Evolutionary conservation across 2,113 vertebrate genomes (phyloP).

Genomic region (Perccottus glenii): DNA sequence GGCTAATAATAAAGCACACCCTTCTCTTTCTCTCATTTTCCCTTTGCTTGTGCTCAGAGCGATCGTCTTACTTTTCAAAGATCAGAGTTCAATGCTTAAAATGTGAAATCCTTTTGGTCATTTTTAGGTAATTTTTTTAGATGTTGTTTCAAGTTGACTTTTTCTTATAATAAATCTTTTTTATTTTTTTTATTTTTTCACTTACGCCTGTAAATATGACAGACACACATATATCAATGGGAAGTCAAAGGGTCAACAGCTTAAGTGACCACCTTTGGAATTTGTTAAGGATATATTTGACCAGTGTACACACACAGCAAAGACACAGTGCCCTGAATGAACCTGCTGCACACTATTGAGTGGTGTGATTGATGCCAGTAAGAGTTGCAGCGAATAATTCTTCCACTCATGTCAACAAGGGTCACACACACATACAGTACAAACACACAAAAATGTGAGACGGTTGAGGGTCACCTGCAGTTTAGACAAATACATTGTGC

Average conservation of each 20-base stretch:
- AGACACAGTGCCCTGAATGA: conserved; percentile 54
- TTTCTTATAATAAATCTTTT: no score
- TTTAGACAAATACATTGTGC: neutral
- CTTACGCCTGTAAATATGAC: conserved; percentile 19
- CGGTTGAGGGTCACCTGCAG: neutral
- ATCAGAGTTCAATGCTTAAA: conserved; percentile 8
- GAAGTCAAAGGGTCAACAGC: conserved; percentile 39
- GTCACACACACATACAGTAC: conserved; percentile 51
- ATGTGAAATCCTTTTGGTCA: neutral
- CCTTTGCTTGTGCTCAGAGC: neutral
- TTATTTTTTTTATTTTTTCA: neutral
- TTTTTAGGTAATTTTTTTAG: neutral
- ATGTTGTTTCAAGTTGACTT: neutral
- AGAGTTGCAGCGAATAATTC: conserved; percentile 69
- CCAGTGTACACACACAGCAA: conserved; percentile 37
- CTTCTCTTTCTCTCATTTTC: conserved; percentile 15
- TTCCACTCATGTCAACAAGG: conserved; percentile 71
- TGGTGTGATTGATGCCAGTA: conserved; percentile 67
- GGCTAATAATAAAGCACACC: conserved; percentile 52
- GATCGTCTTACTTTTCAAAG: neutral
- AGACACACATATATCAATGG: conserved; percentile 19
- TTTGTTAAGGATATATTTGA: conserved; percentile 63
- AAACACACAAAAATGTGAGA: conserved; percentile 19
- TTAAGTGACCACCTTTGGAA: conserved; percentile 62
- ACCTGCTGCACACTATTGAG: conserved; percentile 70